Base-by-base conservation (phyloP, 1,140 invertebrate genomes). In the Drosophila mayri region DNA sequence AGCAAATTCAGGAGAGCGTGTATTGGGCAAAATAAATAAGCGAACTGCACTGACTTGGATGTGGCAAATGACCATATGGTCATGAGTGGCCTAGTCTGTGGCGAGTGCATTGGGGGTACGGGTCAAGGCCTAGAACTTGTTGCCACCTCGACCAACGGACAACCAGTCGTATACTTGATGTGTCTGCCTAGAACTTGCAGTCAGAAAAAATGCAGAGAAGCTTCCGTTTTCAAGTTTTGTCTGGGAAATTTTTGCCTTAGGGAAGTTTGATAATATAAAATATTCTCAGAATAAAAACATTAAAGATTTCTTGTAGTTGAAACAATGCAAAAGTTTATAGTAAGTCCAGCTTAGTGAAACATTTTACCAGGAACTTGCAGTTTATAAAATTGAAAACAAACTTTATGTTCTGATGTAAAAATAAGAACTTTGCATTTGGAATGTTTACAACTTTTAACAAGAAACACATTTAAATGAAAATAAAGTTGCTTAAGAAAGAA, bases 91-190 rank as follows among this genome's bases (percentile, higher is more conserved):
- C 60, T 50, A 55, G 67, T 72, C 70, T 32, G 55, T 18, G 32
- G 16, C 40, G 38, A 72, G 70, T 72, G 66, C 70, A 60, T 41
- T 49, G 44, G 54, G 38, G 54, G 38, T 72, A 3, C 67, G 67
- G 70, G 70, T 73, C 70, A 73, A 73, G 70, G 70, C 67, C 66
- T 46, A 55, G 58, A 41, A 72, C 67, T 73, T 73, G 70, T 73
- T 73, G 70, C 70, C 35, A 20, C 14, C 1, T 8, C 22, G 20
- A 37, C 28, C n/a, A 59, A 22, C 25, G 30, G 46, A 18, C 68
- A 71, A 49, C 66, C 37, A 12, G 66, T 41, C 68, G 65, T 25
- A 57, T 72, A 72, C 68, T 44, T 59, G 70, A 72, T 59, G 35
- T 70, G 16, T 43, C 25, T 52, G 22, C 38, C 22, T 35, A 50